Conservation (phyloP, 1,140 invertebrate species). For the Microplitis mediator region DNA sequence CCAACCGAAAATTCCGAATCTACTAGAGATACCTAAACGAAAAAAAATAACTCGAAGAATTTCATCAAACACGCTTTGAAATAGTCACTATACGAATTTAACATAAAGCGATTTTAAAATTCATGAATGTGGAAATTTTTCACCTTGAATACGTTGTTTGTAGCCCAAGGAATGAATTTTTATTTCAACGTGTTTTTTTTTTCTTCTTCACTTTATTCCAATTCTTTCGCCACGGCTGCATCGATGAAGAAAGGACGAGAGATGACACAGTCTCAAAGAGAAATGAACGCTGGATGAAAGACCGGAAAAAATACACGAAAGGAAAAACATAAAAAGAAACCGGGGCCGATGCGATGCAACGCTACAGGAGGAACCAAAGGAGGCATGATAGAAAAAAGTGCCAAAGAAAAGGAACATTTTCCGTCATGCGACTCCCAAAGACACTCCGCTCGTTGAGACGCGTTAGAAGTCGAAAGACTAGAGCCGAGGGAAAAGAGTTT, state of each 20-base stretch:
- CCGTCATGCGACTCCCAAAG: constrained; percentile 17
- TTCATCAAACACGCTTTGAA: background rate
- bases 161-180: constrained; percentile 19
- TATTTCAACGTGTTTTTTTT: background rate
- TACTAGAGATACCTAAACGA: too few species aligned
- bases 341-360: background rate
- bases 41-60: background rate
- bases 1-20: background rate
- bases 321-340: background rate
- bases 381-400: background rate
- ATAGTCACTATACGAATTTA: constrained; percentile 16
- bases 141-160: background rate
- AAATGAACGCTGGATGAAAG: background rate
- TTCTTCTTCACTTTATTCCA: background rate
- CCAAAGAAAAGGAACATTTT: constrained; percentile 18
- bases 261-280: background rate
- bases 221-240: background rate
- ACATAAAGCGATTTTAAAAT: constrained; percentile 26
- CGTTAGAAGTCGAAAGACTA: constrained; percentile 4
- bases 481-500: constrained; percentile 6
- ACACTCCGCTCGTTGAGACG: constrained; percentile 6
- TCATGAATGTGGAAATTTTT: constrained; percentile 22
- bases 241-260: background rate
- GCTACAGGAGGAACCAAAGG: background rate
- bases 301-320: constrained; percentile 13